Evolutionary conservation across 2,113 vertebrate genomes (phyloP).

Genomic region (Spermophilus dauricus): DNA sequence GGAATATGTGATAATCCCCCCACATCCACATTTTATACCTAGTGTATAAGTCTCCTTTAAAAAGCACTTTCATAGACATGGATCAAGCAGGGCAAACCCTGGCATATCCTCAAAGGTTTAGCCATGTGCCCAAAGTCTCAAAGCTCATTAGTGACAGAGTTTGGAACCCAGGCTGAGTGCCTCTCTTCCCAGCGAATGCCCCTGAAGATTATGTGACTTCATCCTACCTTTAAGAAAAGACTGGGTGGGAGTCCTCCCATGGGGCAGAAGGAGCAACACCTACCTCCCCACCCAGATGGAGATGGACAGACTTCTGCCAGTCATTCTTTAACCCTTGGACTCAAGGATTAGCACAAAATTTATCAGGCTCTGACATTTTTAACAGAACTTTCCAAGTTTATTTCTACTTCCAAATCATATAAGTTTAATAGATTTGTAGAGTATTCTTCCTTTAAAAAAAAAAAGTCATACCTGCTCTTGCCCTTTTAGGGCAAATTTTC

Average conservation of each 20-base stretch:
- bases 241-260: neutral
- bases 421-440: neutral
- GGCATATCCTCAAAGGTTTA: neutral
- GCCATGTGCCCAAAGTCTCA: neutral
- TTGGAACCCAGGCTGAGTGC: neutral
- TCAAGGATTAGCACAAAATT: neutral
- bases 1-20: neutral
- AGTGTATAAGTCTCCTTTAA: neutral
- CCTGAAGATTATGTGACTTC: neutral
- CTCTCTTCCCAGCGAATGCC: neutral
- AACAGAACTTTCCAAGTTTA: neutral
- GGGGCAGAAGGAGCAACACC: neutral
- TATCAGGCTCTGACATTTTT: neutral
- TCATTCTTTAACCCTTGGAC: neutral
- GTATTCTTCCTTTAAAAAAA: neutral
- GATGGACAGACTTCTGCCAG: neutral
- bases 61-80: neutral
- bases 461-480: neutral
- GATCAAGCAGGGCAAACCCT: neutral
- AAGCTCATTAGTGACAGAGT: neutral
- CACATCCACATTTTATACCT: neutral
- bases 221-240: neutral
- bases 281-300: neutral
- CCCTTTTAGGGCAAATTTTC: neutral
- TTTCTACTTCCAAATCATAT: conserved; percentile 19